These are phyloP conservation scores for Leptarthrus brevirostris DNA, from an alignment of 2,888 invertebrate genomes.

Conservation along the genomic window DNA sequence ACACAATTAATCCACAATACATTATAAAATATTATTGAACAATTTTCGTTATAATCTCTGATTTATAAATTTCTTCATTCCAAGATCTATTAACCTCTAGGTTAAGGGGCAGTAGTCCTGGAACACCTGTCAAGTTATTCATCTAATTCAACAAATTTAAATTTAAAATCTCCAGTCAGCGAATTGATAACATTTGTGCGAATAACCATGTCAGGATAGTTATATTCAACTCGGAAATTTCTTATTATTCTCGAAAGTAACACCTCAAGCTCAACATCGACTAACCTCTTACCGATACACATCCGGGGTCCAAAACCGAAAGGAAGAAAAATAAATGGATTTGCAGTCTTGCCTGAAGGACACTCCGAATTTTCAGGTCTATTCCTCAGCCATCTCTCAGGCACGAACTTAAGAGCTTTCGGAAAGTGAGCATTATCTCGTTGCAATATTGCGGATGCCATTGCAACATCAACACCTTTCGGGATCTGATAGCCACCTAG, in stretches of 20 bases:
- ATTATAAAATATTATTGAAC: too few species aligned
- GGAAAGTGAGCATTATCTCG: conserved; percentile 74
- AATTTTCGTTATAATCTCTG: too few species aligned
- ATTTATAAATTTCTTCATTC: too few species aligned
- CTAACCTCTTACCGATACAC: conserved; percentile 77
- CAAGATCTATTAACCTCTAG: too few species aligned
- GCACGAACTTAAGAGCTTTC: conserved; percentile 73
- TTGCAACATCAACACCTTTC: conserved; percentile 76
- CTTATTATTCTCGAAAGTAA: too few species aligned
- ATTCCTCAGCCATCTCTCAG: conserved; percentile 78
- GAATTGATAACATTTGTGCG: conserved; percentile 59
- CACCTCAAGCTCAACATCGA: conserved; percentile 74
- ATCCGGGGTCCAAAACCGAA: conserved; percentile 78
- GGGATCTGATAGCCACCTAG: conserved; percentile 75
- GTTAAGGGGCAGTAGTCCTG: too few species aligned
- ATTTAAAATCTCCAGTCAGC: conserved; percentile 55
- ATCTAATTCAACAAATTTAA: too few species aligned
- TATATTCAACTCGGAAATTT: too few species aligned
- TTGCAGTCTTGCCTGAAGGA: conserved; percentile 51
- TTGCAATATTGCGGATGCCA: conserved; percentile 76
- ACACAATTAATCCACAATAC: too few species aligned
- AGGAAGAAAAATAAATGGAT: conserved; percentile 68
- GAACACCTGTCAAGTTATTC: too few species aligned
- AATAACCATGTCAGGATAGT: too few species aligned
- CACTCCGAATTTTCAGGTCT: conserved; percentile 48